Base-by-base conservation (phyloP, 1,140 invertebrate species). In the Acromyrmex charruanus region DNA sequence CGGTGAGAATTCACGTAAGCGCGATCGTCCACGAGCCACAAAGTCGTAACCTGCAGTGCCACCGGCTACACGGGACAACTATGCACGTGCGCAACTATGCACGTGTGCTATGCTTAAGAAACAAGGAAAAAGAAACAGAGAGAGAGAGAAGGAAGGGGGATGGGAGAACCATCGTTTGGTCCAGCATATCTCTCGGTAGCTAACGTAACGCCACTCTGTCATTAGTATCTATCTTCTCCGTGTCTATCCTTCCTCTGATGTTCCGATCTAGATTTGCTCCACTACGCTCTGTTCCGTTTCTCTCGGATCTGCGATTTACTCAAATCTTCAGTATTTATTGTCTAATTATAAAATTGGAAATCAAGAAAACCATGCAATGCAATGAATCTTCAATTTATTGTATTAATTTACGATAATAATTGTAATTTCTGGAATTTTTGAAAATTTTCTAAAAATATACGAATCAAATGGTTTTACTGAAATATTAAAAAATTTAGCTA, bases 221-320 rank as follows among this genome's bases (percentile, higher is more conserved):
- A 91, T 93, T 93, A 93, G 92, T 91, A 93, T 93, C 93, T 92
- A 92, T 94, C 91, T 93, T 93, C 90, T 90, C 86, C 89, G 89
- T 65, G 35, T 89, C 87, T 88, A 90, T 77, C 71, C 63, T 71
- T 28, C 55, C 53, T 25, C 51, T 16, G 51, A 21, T 72, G 53
- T 18, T 74, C 28, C 25, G 31, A 18, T 74, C 71, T 74, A 39
- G 35, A 80, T 55, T 68, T 39, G 14, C 66, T 44, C 18, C 21
- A 16, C 35, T 21, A 44, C 16, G 10, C 31, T 69, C 21, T 53
- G 80, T 25, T 72, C 9, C 25, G 80, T 59, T 82, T 82, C 79
- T 18, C 55, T 49, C 53, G 53, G 25, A 49, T 72, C 21, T 58
- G 9, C 51, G 31, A 21, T 35, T 51, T 44, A 14, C 21, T 14